These are phyloP conservation scores for Cephalopachus bancanus DNA, from an alignment of 2,797 vertebrate genomes.

Conservation along the genomic window DNA sequence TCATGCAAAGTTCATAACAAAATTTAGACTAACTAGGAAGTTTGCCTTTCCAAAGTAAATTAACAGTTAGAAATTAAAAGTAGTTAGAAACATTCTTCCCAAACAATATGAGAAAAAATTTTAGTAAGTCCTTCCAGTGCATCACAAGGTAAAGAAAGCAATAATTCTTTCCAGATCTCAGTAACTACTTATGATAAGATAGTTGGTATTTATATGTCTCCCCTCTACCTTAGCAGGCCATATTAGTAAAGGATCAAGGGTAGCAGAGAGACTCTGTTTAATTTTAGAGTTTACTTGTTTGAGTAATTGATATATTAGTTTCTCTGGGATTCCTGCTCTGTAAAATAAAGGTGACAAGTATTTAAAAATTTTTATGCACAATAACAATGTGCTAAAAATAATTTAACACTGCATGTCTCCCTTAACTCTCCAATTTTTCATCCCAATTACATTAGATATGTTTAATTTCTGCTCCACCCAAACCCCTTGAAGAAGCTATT, in stretches of 20 bases:
- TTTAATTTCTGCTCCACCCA: constrained; percentile 31
- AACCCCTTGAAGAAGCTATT: background rate
- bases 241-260: constrained; percentile 36
- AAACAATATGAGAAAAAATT: constrained; percentile 44
- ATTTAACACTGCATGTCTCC: background rate
- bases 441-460: background rate
- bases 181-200: background rate
- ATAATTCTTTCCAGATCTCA: background rate
- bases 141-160: background rate
- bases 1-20: constrained; percentile 6
- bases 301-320: constrained; percentile 41
- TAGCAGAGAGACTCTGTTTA: background rate
- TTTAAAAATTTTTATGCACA: constrained; percentile 42
- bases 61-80: background rate
- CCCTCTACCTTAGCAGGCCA: background rate
- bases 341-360: constrained; percentile 35
- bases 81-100: background rate
- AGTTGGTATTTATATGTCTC: background rate
- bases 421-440: constrained; percentile 18
- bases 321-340: constrained; percentile 16
- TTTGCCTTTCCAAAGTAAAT: constrained; percentile 16
- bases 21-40: constrained; percentile 32
- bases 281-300: constrained; percentile 38
- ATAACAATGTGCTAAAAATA: constrained; percentile 41
- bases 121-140: background rate